Evolutionary conservation across 2,113 vertebrate genomes (phyloP).

Genomic region (Malurus elegans): DNA sequence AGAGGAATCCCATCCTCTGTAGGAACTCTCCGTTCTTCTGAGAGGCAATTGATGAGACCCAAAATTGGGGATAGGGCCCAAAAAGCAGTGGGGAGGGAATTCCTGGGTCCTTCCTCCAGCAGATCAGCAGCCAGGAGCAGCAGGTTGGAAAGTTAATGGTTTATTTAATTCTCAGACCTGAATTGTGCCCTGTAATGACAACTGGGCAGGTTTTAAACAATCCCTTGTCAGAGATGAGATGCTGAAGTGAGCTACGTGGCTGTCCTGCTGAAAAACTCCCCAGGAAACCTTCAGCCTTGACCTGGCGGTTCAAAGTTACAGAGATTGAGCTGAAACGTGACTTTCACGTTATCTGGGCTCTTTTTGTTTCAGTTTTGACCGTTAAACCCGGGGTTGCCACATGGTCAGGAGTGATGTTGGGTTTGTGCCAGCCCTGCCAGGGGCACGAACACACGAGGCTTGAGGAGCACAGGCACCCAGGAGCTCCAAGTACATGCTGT

Average conservation of each 20-base stretch:
- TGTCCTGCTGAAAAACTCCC: not conserved
- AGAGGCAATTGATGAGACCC: not conserved
- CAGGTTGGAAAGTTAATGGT: not conserved
- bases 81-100: not conserved
- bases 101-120: not conserved
- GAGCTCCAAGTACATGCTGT: not conserved
- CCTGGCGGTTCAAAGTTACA: slow-evolving; percentile 3
- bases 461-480: not conserved
- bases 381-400: slow-evolving; percentile 12
- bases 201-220: not conserved
- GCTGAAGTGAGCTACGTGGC: not conserved
- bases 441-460: not conserved
- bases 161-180: not conserved
- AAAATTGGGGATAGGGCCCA: not conserved
- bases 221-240: not conserved
- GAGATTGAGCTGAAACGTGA: slow-evolving; percentile 17
- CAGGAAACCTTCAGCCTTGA: slow-evolving; percentile 28
- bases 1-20: slow-evolving; percentile 11
- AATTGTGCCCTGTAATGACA: not conserved
- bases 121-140: not conserved
- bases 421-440: slow-evolving; percentile 19
- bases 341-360: slow-evolving; percentile 31
- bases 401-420: slow-evolving; percentile 3
- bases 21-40: not conserved
- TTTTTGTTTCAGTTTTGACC: slow-evolving; percentile 51